These are phyloP conservation scores for Pteria penguin DNA, from an alignment of 2,888 invertebrate genomes.

Conservation along the genomic window DNA sequence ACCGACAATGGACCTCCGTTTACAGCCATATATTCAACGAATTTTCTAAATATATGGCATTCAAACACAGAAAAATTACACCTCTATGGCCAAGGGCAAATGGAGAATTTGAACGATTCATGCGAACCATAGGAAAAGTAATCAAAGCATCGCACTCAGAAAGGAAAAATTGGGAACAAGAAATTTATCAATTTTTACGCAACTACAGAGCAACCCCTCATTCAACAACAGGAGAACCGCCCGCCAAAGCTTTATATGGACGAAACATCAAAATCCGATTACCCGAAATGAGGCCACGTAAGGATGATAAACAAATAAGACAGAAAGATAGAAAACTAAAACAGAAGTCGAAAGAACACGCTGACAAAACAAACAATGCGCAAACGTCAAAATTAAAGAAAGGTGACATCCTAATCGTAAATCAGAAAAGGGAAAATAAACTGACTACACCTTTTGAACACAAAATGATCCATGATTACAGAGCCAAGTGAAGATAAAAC, in stretches of 20 bases:
- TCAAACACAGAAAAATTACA: conserved; percentile 48
- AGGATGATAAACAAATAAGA: background rate
- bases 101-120: conserved; percentile 53
- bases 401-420: background rate
- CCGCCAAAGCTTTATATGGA: conserved; percentile 1
- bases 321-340: too few species aligned
- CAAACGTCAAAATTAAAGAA: background rate
- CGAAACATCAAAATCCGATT: background rate
- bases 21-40: conserved; percentile 34
- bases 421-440: background rate
- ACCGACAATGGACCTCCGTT: conserved; percentile 50
- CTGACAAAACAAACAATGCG: background rate
- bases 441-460: background rate
- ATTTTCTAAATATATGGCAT: conserved; percentile 46
- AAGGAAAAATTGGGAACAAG: conserved; percentile 37
- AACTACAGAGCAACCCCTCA: conserved; percentile 41
- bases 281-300: background rate
- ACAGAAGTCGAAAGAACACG: background rate
- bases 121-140: conserved; percentile 49
- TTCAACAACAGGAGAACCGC: conserved; percentile 15
- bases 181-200: conserved; percentile 25
- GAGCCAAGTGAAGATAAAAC: background rate
- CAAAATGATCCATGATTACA: background rate
- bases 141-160: conserved; percentile 32
- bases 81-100: conserved; percentile 55